These are phyloP conservation scores for Trichonephila clavata DNA, from an alignment of 1,140 invertebrate species.

Conservation along the genomic window DNA sequence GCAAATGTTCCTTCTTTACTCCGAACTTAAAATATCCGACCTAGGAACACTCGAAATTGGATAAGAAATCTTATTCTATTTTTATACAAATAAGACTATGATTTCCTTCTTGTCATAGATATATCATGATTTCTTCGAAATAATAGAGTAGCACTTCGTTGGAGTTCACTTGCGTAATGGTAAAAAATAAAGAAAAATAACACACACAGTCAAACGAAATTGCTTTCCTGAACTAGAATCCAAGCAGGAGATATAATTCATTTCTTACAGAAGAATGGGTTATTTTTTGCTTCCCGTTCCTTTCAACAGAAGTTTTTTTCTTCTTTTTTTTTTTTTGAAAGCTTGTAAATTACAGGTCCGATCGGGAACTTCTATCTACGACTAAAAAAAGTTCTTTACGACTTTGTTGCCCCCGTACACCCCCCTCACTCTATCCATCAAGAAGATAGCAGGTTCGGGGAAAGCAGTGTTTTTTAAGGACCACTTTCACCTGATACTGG, in stretches of 20 bases:
- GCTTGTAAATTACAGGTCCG: slow-evolving; percentile 64
- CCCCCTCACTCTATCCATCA: slow-evolving; percentile 62
- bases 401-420: slow-evolving; percentile 40
- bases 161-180: slow-evolving; percentile 9
- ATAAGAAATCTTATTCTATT: neutral
- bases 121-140: slow-evolving; percentile 15
- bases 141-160: slow-evolving; percentile 33
- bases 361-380: slow-evolving; percentile 59
- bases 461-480: slow-evolving; percentile 64
- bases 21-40: too few species aligned
- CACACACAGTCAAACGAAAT: slow-evolving; percentile 40
- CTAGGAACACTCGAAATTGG: neutral
- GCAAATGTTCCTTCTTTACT: neutral
- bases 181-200: slow-evolving; percentile 28
- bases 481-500: slow-evolving; percentile 45
- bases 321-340: neutral
- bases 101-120: slow-evolving; percentile 19
- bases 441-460: slow-evolving; percentile 52
- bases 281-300: slow-evolving; percentile 33
- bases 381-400: slow-evolving; percentile 65
- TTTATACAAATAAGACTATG: slow-evolving; percentile 32
- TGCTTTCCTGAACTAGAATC: slow-evolving; percentile 31
- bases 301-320: slow-evolving; percentile 43
- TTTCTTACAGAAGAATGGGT: slow-evolving; percentile 63
- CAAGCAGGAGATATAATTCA: slow-evolving; percentile 63